phyloP scores from a whole-genome alignment of 92 coral and sea anemone species.

The Parazoanthus darwini region DNA sequence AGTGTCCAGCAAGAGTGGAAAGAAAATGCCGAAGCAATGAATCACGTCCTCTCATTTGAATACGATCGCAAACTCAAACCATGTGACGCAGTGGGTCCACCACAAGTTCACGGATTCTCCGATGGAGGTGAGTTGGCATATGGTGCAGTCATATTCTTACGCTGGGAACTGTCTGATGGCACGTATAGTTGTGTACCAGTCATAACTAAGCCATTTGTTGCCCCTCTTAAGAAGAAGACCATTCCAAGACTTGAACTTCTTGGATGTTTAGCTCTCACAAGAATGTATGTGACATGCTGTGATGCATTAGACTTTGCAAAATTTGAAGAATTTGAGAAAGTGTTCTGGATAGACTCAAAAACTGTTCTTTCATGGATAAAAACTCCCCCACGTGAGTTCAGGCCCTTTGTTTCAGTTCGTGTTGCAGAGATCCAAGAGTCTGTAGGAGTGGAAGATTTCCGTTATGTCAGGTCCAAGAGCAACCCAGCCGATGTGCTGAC shows the following conservation, averaged over 20 bases:
- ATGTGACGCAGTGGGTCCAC: conserved; percentile 41
- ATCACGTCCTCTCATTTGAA: conserved; percentile 49
- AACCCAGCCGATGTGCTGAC: conserved; percentile 74
- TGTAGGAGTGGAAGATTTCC: conserved; percentile 51
- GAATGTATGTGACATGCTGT: conserved; percentile 55
- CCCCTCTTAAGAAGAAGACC: conserved; percentile 59
- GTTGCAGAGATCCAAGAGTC: conserved; percentile 74
- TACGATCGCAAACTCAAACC: conserved; percentile 64
- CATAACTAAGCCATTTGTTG: conserved; percentile 65
- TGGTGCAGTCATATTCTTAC: conserved; percentile 61
- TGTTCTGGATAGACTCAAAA: conserved; percentile 65
- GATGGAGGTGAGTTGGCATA: conserved; percentile 62
- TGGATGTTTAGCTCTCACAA: conserved; percentile 64
- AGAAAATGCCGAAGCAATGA: conserved; percentile 52
- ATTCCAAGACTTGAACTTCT: conserved; percentile 67
- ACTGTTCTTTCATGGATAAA: conserved; percentile 66
- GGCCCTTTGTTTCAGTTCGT: conserved; percentile 61
- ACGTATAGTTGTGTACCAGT: conserved; percentile 54
- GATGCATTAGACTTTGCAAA: conserved; percentile 30
- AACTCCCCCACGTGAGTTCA: conserved; percentile 54
- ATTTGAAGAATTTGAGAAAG: conserved; percentile 10
- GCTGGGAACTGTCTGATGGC: conserved; percentile 54
- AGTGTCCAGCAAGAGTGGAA: conserved; percentile 53
- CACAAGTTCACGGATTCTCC: conserved; percentile 63
- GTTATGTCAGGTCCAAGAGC: conserved; percentile 57